Conservation (phyloP, 2,113 vertebrate genomes). For the Python bivittatus region DNA sequence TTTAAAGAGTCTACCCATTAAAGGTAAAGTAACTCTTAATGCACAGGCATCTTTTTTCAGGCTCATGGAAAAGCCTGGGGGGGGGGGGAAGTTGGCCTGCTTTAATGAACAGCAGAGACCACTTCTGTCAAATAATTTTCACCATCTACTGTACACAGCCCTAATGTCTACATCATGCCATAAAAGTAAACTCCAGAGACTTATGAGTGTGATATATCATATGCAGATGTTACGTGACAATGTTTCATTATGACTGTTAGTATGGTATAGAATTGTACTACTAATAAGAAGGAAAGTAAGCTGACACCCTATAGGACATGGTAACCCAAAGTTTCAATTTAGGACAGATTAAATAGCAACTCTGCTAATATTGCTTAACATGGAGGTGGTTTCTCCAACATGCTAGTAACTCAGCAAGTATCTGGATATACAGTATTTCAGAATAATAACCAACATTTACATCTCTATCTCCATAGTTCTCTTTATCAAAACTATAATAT, state of each 20-base stretch:
- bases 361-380: not conserved
- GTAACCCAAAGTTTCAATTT: not conserved
- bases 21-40: not conserved
- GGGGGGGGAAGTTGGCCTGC: not conserved
- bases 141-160: not conserved
- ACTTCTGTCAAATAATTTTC: not conserved
- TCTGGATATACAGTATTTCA: not conserved
- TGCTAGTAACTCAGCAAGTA: not conserved
- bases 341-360: not conserved
- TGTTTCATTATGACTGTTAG: not conserved
- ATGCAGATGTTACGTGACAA: not conserved
- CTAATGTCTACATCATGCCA: not conserved
- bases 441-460: not conserved
- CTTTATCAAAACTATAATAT: not conserved
- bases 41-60: not conserved
- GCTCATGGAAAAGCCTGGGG: not conserved
- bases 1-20: not conserved
- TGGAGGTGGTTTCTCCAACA: not conserved
- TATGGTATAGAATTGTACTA: not conserved
- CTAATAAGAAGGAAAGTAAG: not conserved
- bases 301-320: not conserved
- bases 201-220: not conserved
- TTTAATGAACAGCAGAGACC: not conserved
- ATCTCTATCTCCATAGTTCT: not conserved
- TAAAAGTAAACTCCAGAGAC: not conserved